phyloP scores from a whole-genome alignment of 2,797 vertebrate species.

The Hemibagrus guttatus region DNA sequence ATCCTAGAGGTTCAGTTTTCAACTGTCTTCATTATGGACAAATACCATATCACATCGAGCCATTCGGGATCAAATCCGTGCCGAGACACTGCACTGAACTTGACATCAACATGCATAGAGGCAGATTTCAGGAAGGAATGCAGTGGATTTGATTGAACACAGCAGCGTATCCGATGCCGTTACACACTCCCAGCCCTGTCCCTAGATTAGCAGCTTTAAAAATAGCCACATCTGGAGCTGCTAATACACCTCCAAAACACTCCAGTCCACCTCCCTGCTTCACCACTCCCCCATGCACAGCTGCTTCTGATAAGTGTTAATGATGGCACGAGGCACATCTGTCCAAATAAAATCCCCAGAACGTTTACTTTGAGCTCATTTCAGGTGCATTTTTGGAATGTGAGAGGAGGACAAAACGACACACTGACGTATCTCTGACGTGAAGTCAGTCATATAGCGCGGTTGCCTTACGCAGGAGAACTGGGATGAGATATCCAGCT shows the following conservation, averaged over 20 bases:
- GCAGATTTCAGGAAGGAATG: background rate
- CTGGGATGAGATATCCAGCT: background rate
- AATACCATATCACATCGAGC: background rate
- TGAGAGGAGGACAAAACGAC: constrained; percentile 17
- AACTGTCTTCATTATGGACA: background rate
- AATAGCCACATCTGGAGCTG: constrained; percentile 47
- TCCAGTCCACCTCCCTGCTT: background rate
- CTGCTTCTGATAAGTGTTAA: constrained; percentile 49
- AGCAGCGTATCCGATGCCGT: background rate
- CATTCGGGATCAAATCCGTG: background rate
- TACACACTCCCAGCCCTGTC: constrained; percentile 1
- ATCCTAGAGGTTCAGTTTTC: constrained; percentile 14
- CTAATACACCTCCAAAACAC: constrained; percentile 27
- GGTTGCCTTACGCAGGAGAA: background rate
- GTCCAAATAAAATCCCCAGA: constrained; percentile 39
- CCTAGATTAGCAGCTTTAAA: constrained; percentile 37
- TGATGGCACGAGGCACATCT: constrained; percentile 44
- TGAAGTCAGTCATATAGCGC: background rate
- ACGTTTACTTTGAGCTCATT: constrained; percentile 40
- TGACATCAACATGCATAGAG: background rate
- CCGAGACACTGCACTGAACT: background rate
- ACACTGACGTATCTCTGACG: constrained; percentile 17
- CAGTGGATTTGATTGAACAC: background rate
- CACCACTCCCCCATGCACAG: constrained; percentile 26
- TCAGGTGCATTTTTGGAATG: constrained; percentile 39